Evolutionary conservation across 2,888 invertebrate species (phyloP), one percentile per base, ranked within the genome.

Genomic region (Phortica magna): DNA sequence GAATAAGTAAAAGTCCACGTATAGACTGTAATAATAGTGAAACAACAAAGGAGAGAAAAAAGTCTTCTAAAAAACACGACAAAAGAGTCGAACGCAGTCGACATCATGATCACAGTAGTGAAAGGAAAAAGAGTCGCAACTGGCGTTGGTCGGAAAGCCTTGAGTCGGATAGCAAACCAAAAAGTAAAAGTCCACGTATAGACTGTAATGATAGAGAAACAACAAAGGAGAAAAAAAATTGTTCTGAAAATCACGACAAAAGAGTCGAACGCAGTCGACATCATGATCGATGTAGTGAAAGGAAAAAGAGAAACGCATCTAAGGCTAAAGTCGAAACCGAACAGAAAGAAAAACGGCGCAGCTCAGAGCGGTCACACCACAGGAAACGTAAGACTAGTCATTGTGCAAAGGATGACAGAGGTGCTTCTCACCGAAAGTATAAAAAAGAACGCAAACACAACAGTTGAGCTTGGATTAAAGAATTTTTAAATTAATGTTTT

Each of bases 61-160:
- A 55, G 14, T 12, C 0, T 19, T 14, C 53, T 53, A 7, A 53
- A n/a, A 53, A 31, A 31, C 1, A n/a, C 42, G 48, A 14, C 65
- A 31, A 12, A 53, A 72, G 9, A 14, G 7, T 0, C 7, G 48
- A 65, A 22, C 74, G 74, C 31, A 74, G 67, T 17, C 67, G 17
- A 31, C 48, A 55, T 53, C 55, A 55, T 19, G 55, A 55, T 72
- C 48, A 31, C 39, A 72, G 39, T 14, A 10, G 73, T 75, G 55
- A 74, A 57, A 53, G n/a, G n/a, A n/a, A n/a, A n/a, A n/a, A n/a
- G n/a, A n/a, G 48, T 48, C 89, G 91, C 41, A 92, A 93, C 75
- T 96, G 96, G 96, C 93, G 95, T 80, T 96, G 96, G 96, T 96
- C 96, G 0, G 95, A 95, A 88, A 95, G 95, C 61, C 96, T 96